A percentile compares a stretch with the other conserved stretches of the same genome.
phyloP scores from a whole-genome alignment of 1,140 invertebrate genomes.

The Drosophila malerkotliana region DNA sequence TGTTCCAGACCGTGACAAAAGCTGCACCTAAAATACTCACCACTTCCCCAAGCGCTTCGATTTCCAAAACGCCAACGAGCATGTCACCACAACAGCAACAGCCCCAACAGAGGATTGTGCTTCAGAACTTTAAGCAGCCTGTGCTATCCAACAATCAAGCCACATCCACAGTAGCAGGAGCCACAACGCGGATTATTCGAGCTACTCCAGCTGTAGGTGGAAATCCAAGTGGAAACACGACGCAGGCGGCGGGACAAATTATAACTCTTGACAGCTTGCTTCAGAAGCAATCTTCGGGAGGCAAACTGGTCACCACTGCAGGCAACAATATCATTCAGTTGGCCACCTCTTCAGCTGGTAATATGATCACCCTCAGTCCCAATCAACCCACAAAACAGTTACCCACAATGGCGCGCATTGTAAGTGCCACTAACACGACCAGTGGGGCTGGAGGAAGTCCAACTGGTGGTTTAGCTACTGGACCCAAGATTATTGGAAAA shows the following conservation, averaged over 20 bases:
- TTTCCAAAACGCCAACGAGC: conserved; percentile 49
- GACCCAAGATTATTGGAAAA: conserved; percentile 72
- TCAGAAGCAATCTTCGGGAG: conserved; percentile 84
- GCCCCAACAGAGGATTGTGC: conserved; percentile 84
- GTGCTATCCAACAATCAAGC: conserved; percentile 7
- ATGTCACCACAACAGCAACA: conserved; percentile 48
- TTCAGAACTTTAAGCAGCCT: conserved; percentile 82
- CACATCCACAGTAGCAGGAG: conserved; percentile 13
- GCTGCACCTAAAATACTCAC: conserved; percentile 69
- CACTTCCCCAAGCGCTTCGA: conserved; percentile 24
- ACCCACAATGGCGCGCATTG: conserved; percentile 83
- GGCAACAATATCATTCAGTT: conserved; percentile 62
- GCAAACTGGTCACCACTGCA: conserved; percentile 29
- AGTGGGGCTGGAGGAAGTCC: background rate
- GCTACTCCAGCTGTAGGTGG: conserved; percentile 37
- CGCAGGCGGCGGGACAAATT: conserved; percentile 85
- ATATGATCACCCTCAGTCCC: conserved; percentile 57
- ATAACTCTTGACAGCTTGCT: conserved; percentile 88
- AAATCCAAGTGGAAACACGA: conserved; percentile 8
- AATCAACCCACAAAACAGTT: conserved; percentile 44
- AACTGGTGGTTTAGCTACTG: conserved; percentile 3
- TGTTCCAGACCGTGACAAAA: conserved; percentile 66
- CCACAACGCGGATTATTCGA: conserved; percentile 52
- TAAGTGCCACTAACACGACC: conserved; percentile 41
- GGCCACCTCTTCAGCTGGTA: conserved; percentile 45